These are phyloP conservation scores for Rhineura floridana DNA, from an alignment of 2,113 vertebrate species.

Conservation along the genomic window DNA sequence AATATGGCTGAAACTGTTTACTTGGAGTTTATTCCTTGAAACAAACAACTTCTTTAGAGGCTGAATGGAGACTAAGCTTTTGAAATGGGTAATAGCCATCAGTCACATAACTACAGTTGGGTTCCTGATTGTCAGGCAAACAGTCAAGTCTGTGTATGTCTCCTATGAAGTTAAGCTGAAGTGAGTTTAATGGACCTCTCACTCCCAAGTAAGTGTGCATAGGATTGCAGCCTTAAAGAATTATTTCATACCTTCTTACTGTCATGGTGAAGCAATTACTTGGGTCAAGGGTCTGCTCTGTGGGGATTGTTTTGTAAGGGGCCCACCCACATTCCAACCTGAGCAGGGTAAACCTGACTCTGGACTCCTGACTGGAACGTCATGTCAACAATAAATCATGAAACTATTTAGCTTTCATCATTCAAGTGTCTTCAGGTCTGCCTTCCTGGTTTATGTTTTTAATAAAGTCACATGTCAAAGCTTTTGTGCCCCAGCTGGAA, in stretches of 20 bases:
- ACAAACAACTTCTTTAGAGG: no score
- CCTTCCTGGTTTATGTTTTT: constrained; percentile 25
- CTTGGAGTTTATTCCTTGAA: background rate
- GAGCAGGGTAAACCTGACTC: constrained; percentile 21
- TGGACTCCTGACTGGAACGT: constrained; percentile 22
- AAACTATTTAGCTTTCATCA: constrained; percentile 33
- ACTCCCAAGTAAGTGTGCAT: background rate
- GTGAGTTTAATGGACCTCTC: background rate
- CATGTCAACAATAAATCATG: constrained; percentile 38
- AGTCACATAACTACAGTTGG: background rate
- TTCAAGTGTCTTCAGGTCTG: constrained; percentile 15
- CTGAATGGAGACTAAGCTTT: background rate
- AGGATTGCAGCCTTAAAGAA: constrained; percentile 21
- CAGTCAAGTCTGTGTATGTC: background rate
- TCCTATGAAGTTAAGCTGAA: background rate
- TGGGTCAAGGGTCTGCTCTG: background rate
- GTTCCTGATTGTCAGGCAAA: background rate
- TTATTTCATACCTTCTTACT: constrained; percentile 12
- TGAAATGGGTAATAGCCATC: background rate
- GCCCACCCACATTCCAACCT: constrained; percentile 29
- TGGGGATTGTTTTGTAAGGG: constrained; percentile 16
- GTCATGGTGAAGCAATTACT: constrained; percentile 33
- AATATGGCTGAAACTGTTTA: background rate
- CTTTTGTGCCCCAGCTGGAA: background rate
- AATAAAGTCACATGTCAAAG: constrained; percentile 23